Evolutionary conservation across 2,888 invertebrate species (phyloP).

Genomic region (Syrphus vitripennis): DNA sequence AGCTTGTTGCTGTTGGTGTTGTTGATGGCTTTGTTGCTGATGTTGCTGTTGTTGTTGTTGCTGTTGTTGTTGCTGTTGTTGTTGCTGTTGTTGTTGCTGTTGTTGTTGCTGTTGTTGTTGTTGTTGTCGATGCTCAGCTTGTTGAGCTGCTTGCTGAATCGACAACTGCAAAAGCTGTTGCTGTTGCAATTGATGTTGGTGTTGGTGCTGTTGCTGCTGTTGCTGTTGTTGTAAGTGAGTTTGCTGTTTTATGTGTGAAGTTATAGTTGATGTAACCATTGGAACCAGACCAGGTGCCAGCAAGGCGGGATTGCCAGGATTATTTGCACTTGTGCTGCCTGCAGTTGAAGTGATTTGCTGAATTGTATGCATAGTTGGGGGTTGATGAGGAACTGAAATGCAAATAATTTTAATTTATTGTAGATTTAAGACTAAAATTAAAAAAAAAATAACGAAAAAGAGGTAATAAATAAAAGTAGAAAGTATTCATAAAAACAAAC

Average conservation of each 20-base stretch:
- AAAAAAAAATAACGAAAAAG: not conserved
- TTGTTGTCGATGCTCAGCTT: constrained; percentile 73
- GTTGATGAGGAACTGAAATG: constrained; percentile 78
- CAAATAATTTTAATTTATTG: constrained; percentile 9
- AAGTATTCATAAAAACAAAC: too few relatives aligned
- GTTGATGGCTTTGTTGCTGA: constrained; percentile 73
- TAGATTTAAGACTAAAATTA: not conserved
- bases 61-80: constrained; percentile 72
- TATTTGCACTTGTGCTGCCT: constrained; percentile 73
- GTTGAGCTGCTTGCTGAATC: constrained; percentile 77
- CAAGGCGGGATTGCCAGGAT: constrained; percentile 75
- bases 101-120: constrained; percentile 76
- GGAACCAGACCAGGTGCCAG: constrained; percentile 78
- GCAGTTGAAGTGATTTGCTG: constrained; percentile 80
- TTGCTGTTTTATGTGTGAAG: constrained; percentile 79
- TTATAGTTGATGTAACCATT: constrained; percentile 79
- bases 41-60: constrained; percentile 73
- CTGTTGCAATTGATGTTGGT: constrained; percentile 74
- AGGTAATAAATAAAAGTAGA: too few relatives aligned
- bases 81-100: constrained; percentile 72
- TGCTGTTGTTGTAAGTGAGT: constrained; percentile 74
- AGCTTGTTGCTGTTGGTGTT: constrained; percentile 73
- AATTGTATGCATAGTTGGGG: constrained; percentile 81
- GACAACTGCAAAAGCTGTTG: constrained; percentile 76
- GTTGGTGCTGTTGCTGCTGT: constrained; percentile 78